phyloP scores from a whole-genome alignment of 2,797 vertebrate genomes.

The Notamacropus eugenii region DNA sequence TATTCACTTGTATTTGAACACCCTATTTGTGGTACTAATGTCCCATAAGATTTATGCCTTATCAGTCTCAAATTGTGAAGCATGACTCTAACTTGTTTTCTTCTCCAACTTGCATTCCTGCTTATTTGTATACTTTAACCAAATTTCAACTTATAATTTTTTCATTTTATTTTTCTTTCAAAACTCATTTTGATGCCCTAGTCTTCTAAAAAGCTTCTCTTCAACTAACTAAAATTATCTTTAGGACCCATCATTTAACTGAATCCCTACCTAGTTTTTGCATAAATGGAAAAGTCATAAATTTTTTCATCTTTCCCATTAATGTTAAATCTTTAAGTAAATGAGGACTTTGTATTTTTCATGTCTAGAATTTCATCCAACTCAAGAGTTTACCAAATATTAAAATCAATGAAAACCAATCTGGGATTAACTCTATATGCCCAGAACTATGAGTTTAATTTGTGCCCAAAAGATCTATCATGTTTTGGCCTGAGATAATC shows the following conservation, averaged over 20 bases:
- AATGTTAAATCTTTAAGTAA: background rate
- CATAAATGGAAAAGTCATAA: constrained; percentile 27
- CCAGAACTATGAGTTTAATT: constrained; percentile 31
- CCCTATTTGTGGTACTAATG: background rate
- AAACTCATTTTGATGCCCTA: background rate
- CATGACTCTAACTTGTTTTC: background rate
- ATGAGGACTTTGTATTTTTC: constrained; percentile 37
- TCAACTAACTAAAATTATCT: background rate
- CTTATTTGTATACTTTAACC: background rate
- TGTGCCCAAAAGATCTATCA: constrained; percentile 1
- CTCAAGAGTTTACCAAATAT: constrained; percentile 32
- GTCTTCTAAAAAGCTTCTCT: background rate
- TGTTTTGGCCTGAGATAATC: constrained; percentile 46
- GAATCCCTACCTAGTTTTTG: background rate
- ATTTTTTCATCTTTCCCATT: constrained; percentile 28
- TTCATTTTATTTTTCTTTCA: background rate
- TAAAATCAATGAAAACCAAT: constrained; percentile 37
- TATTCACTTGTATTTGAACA: background rate
- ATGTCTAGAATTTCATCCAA: constrained; percentile 3
- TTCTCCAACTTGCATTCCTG: background rate
- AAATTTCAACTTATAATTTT: background rate
- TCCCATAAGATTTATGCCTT: background rate
- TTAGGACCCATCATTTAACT: background rate
- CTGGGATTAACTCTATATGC: constrained; percentile 33
- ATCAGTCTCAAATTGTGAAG: background rate